Evolutionary conservation across 1,140 invertebrate genomes (phyloP).

Genomic region (Rhynchophorus ferrugineus): DNA sequence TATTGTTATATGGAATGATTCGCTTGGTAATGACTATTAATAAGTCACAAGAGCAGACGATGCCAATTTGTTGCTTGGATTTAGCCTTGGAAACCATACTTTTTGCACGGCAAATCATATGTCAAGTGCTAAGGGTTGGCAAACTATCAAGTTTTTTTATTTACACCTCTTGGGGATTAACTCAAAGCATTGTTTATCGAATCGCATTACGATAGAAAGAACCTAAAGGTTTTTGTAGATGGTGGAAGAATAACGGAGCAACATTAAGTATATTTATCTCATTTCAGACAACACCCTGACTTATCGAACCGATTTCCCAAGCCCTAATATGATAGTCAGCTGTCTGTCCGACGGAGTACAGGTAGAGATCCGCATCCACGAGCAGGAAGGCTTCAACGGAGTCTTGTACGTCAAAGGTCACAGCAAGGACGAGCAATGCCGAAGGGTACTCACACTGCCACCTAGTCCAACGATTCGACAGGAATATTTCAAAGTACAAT

Average conservation of each 20-base stretch:
- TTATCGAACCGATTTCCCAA: slow-evolving; percentile 73
- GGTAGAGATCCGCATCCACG: slow-evolving; percentile 67
- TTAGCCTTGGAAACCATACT: too few species aligned
- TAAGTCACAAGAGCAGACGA: too few species aligned
- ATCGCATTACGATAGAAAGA: too few species aligned
- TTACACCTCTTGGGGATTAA: too few species aligned
- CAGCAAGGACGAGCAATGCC: slow-evolving; percentile 84
- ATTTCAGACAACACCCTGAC: slow-evolving; percentile 39
- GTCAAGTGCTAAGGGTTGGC: too few species aligned
- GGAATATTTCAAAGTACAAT: slow-evolving; percentile 84
- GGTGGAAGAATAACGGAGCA: not conserved
- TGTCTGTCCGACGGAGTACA: slow-evolving; percentile 88
- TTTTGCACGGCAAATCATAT: too few species aligned
- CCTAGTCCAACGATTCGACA: slow-evolving; percentile 57
- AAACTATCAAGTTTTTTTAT: too few species aligned
- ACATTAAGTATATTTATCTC: not conserved
- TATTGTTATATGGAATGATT: too few species aligned
- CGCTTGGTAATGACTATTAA: too few species aligned
- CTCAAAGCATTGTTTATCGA: too few species aligned
- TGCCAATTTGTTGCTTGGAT: too few species aligned
- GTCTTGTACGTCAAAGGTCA: slow-evolving; percentile 91
- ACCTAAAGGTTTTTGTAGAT: too few species aligned
- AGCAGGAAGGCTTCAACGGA: slow-evolving; percentile 73
- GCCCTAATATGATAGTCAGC: slow-evolving; percentile 76
- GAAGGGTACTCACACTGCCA: slow-evolving; percentile 67